Conservation (phyloP, 1,140 invertebrate species). For the Ephestia elutella region DNA sequence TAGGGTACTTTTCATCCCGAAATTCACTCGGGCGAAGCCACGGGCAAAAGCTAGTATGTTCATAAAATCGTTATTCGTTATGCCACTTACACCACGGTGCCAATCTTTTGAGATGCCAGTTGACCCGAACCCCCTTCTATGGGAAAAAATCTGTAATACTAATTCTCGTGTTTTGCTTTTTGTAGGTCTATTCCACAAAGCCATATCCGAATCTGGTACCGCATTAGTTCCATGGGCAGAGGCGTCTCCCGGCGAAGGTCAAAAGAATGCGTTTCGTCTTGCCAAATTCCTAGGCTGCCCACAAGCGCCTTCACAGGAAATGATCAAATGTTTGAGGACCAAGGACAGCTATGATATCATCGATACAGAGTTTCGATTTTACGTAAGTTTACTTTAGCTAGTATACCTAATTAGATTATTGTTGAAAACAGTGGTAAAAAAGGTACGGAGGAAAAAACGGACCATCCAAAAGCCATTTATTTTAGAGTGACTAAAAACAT, state of each 20-base stretch:
- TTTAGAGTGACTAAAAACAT: too few species aligned
- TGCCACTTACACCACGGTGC: too few species aligned
- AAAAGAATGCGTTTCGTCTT: constrained; percentile 77
- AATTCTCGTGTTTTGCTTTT: neutral
- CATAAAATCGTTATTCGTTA: too few species aligned
- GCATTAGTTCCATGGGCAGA: constrained; percentile 86
- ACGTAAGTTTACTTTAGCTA: constrained; percentile 69
- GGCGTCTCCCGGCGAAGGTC: constrained; percentile 77
- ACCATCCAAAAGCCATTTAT: too few species aligned
- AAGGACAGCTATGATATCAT: constrained; percentile 77
- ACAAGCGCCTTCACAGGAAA: constrained; percentile 58
- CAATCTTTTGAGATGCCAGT: too few species aligned
- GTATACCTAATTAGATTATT: neutral
- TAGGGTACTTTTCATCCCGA: too few species aligned
- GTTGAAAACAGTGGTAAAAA: too few species aligned
- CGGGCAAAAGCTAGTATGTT: too few species aligned
- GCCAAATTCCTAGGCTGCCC: constrained; percentile 77
- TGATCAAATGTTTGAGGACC: constrained; percentile 77
- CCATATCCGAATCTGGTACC: constrained; percentile 86
- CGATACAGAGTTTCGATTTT: constrained; percentile 76
- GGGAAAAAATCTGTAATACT: too few species aligned
- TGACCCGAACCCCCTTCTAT: too few species aligned
- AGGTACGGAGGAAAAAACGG: too few species aligned
- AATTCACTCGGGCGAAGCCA: too few species aligned
- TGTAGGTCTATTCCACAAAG: constrained; percentile 82